These are phyloP conservation scores for Xenopus petersii DNA, from an alignment of 2,797 vertebrate genomes.

Conservation along the genomic window DNA sequence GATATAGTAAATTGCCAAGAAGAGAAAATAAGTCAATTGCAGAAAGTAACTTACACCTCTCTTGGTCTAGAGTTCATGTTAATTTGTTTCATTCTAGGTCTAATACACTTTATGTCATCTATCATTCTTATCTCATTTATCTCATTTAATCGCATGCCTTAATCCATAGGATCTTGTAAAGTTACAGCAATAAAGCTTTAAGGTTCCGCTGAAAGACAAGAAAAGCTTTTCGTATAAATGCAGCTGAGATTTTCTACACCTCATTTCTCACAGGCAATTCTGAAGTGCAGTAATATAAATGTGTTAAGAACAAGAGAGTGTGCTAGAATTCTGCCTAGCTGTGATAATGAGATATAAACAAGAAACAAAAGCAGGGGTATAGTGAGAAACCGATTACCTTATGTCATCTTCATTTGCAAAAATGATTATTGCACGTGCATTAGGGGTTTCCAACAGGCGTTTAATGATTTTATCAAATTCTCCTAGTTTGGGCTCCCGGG, in stretches of 20 bases:
- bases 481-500: constrained; percentile 84
- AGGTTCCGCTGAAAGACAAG: constrained; percentile 28
- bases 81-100: constrained; percentile 47
- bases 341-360: constrained; percentile 29
- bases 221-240: constrained; percentile 14
- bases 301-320: constrained; percentile 1
- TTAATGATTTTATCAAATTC: constrained; percentile 93
- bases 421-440: constrained; percentile 89
- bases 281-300: constrained; percentile 25
- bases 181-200: constrained; percentile 21
- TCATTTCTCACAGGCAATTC: constrained; percentile 45
- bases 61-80: constrained; percentile 31
- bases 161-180: constrained; percentile 19
- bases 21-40: constrained; percentile 46
- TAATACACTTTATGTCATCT: constrained; percentile 39
- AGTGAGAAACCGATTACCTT: constrained; percentile 69
- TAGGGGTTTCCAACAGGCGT: constrained; percentile 88
- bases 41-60: constrained; percentile 23
- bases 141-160: constrained; percentile 35
- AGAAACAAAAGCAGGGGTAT: constrained; percentile 31
- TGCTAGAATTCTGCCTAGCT: constrained; percentile 5
- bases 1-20: constrained; percentile 34
- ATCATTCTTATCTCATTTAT: constrained; percentile 46
- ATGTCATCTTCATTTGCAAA: constrained; percentile 97
- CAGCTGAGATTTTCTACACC: constrained; percentile 9